Base-by-base conservation (phyloP, 2,888 invertebrate genomes). In the Trisateles emortualis region DNA sequence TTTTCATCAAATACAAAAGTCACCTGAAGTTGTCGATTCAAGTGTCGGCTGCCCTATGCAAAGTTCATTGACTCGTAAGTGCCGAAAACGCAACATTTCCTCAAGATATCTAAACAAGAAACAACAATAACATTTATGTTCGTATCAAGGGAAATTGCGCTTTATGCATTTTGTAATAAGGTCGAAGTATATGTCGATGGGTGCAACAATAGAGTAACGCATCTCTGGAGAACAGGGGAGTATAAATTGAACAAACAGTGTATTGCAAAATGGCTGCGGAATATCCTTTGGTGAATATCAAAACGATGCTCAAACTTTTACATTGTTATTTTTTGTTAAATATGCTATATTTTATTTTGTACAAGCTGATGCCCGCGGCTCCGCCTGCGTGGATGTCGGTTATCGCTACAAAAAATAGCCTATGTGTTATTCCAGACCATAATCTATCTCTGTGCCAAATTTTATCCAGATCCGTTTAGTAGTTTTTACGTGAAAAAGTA, bases 221-320 rank as follows among this genome's bases (percentile, higher is more conserved):
- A 78, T 82, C 85, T 84, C 83, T 74, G 47, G 84, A 83, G 85
- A 74, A 69, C 63, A 59, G 67, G 71, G 74, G 83, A 78, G 80
- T 79, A 81, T 84, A 87, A 87, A 88, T 90, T 90, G 88, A 81
- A 84, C 89, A 88, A 90, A 90, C 90, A 90, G 87, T 90, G 88
- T 88, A 88, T 88, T 83, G 87, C 83, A 85, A 87, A 87, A 87
- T 87, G 85, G 86, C 81, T 78, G 73, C 76, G 75, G 73, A 74
- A 83, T 82, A 80, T 80, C 78, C 76, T 72, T 63, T 71, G 64
- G 72, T 68, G 71, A 66, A 57, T 45, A 54, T 55, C 54, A 38
- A 36, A 42, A 67, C 17, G 86, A 52, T 65, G 59, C 78, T 78
- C 83, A 86, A 90, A 84, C 69, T 79, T 75, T 64, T 45, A 16